A percentile compares a stretch with the other conserved stretches of the same genome.
Conservation (phyloP, 2,797 vertebrate genomes). For the Gambusia yucatana region DNA sequence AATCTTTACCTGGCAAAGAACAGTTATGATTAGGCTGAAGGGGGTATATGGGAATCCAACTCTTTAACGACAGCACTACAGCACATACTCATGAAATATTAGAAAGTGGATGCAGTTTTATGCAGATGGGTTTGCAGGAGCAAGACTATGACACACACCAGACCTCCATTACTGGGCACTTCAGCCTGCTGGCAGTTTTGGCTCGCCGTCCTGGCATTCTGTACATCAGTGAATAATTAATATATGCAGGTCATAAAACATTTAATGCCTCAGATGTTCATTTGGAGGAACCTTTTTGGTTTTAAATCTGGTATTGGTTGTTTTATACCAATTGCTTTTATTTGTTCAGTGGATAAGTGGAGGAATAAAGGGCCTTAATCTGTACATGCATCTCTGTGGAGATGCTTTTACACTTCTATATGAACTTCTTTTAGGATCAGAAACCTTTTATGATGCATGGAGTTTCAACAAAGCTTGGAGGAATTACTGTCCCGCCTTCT, state of each 20-base stretch:
- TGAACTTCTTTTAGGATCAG: neutral
- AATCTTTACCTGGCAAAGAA: constrained; percentile 79
- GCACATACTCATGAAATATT: neutral
- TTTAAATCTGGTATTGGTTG: neutral
- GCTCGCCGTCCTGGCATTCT: constrained; percentile 61
- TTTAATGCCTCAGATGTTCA: neutral
- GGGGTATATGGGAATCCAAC: too few species aligned
- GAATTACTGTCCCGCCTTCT: neutral
- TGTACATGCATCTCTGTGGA: too few species aligned
- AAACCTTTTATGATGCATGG: neutral
- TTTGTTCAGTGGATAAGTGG: neutral
- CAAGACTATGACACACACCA: constrained; percentile 71
- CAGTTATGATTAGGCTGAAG: neutral
- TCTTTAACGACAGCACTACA: too few species aligned
- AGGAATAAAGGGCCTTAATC: neutral
- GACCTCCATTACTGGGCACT: constrained; percentile 73
- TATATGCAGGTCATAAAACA: neutral
- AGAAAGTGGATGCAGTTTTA: neutral
- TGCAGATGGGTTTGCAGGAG: constrained; percentile 86
- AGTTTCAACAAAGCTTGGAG: neutral
- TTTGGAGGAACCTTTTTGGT: neutral
- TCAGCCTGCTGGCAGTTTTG: constrained; percentile 42
- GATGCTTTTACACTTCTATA: neutral
- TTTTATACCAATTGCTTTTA: neutral
- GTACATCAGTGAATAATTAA: neutral